These are phyloP conservation scores for Anguilla japonica DNA, from an alignment of 2,113 vertebrate species.

Conservation along the genomic window DNA sequence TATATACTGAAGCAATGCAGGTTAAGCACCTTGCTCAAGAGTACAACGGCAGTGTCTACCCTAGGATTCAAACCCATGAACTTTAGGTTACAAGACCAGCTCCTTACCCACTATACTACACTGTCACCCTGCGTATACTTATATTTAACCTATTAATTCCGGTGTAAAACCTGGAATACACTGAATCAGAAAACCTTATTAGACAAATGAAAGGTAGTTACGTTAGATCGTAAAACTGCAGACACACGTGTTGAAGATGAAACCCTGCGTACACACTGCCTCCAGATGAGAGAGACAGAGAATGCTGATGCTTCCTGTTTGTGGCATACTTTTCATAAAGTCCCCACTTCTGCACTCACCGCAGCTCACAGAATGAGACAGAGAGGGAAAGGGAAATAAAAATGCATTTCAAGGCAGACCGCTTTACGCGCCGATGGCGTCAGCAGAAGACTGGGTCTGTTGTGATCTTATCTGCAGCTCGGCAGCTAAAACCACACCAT, in stretches of 20 bases:
- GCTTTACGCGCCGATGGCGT: conserved; percentile 66
- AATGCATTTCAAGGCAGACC: conserved; percentile 15
- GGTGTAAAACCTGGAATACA: neutral
- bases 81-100: no score
- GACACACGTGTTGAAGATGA: neutral
- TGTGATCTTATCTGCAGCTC: conserved; percentile 16
- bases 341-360: neutral
- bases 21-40: no score
- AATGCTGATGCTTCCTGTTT: neutral
- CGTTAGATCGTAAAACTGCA: neutral
- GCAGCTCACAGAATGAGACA: neutral
- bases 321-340: neutral
- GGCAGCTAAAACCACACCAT: conserved; percentile 34
- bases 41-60: no score
- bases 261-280: neutral
- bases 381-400: neutral
- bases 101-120: no score
- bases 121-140: no score
- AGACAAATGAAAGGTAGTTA: neutral
- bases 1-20: no score
- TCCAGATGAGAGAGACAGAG: neutral
- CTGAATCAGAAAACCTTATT: neutral
- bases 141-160: neutral
- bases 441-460: conserved; percentile 32
- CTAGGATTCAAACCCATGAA: no score